Percentiles rank a stretch among this genome's conserved stretches.
phyloP scores from a whole-genome alignment of 2,797 vertebrate genomes.

The Tiaroga cobitis region DNA sequence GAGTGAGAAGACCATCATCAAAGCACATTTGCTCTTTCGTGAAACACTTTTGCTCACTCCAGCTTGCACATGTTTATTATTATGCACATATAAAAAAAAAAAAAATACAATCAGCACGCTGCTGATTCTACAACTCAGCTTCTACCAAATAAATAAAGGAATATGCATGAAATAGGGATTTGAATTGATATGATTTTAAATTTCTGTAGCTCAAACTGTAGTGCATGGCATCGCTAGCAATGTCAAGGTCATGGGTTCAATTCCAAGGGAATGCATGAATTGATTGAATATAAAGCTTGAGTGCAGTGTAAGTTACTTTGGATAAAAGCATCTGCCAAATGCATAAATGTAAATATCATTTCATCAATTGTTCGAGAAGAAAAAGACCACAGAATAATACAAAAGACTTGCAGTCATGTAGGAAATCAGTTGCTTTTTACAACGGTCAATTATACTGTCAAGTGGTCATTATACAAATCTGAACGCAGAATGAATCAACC shows the following conservation, averaged over 20 bases:
- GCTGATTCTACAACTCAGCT: background rate
- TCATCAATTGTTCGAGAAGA: background rate
- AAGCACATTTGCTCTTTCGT: background rate
- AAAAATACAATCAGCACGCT: background rate
- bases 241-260: background rate
- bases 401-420: background rate
- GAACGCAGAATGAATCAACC: background rate
- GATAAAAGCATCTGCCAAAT: constrained; percentile 7
- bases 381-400: background rate
- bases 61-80: background rate
- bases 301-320: background rate
- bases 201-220: background rate
- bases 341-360: constrained; percentile 3
- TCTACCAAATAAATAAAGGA: background rate
- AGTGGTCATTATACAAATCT: constrained; percentile 32
- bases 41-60: background rate
- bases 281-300: background rate
- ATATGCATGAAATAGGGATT: background rate
- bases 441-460: background rate
- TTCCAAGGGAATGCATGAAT: too few relatives aligned
- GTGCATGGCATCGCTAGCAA: background rate
- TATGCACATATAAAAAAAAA: background rate
- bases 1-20: background rate
- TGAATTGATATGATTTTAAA: background rate
- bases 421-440: background rate